Base-by-base conservation (phyloP, 1,140 invertebrate genomes). In the Phymorhynchus buccinoides region DNA sequence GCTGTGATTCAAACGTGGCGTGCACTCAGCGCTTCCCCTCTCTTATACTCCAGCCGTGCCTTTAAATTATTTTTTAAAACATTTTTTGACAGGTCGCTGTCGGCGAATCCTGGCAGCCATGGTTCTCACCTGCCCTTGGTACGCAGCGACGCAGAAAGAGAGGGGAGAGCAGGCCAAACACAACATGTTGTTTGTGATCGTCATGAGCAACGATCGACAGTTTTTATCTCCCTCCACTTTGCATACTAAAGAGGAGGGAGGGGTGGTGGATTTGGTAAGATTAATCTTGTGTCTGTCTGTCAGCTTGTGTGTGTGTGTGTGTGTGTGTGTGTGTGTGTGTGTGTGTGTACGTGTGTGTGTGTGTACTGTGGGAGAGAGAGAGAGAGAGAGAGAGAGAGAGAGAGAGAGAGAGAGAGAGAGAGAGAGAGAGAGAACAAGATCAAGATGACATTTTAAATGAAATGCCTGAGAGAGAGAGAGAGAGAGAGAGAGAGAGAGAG, bases 121-220 rank as follows among this genome's bases (percentile, higher is more conserved):
- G 30, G 32, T 91, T 30, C 30, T 89, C 35, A 91, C 88, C 14
- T 91, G 90, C 77, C 90, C 90, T 16, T 90, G 90, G 90, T 90
- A 88, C 83, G 84, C 86, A 39, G 84, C 86, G 3, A 88, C 86
- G 32, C 89, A 91, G 85, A 83, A 86, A 82, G 90, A 91, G 68
- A 62, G 89, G 48, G 90, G 90, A 3, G 88, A 91, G 71, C 87
- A 89, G 73, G 90, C 90, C 30, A 85, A 88, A 44, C 89, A 91
- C 83, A 91, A 91, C 85, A 85, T 87, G 16, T 84, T 91, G 22
- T 85, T 89, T 32, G 84, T 91, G 27, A 84, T 91, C 16, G 90
- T 88, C 77, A 48, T 87, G 68, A 82, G 80, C 68, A 37, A 82
- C 78, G 89, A 91, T 41, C 62, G 87, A 3, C 87, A 89, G 78